Conservation (phyloP, 2,113 vertebrate species). For the Tinamus guttatus region DNA sequence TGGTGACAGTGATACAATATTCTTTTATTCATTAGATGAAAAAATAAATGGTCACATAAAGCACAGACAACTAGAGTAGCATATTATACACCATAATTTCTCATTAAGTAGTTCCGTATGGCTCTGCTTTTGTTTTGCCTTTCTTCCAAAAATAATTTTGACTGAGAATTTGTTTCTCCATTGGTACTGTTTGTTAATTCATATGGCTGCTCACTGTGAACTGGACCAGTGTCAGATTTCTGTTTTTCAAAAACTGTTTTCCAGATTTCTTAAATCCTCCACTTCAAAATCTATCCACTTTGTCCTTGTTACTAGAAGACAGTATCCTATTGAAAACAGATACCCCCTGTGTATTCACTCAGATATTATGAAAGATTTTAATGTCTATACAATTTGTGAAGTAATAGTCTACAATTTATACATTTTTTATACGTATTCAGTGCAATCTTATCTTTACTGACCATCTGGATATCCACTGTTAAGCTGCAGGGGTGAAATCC, state of each 20-base stretch:
- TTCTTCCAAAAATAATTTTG: constrained; percentile 55
- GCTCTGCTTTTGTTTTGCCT: constrained; percentile 18
- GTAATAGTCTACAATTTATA: background rate
- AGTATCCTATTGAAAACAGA: background rate
- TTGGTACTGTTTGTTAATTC: constrained; percentile 49
- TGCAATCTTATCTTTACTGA: background rate
- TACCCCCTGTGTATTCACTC: background rate
- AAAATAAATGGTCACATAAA: background rate
- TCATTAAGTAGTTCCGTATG: constrained; percentile 62
- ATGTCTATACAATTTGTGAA: background rate
- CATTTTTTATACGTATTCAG: background rate
- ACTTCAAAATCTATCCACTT: background rate
- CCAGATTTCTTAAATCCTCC: background rate
- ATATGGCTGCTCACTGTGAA: constrained; percentile 31
- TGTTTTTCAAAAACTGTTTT: background rate
- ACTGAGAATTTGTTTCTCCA: constrained; percentile 50
- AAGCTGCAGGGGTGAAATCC: background rate
- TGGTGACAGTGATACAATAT: background rate
- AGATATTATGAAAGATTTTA: background rate
- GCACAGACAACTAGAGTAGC: constrained; percentile 13
- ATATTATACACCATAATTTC: constrained; percentile 36
- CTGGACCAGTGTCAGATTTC: constrained; percentile 21
- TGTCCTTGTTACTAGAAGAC: background rate
- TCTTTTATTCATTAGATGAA: background rate
- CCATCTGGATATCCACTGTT: background rate